These are phyloP conservation scores for Villa cingulata DNA, from an alignment of 2,888 invertebrate genomes.

Conservation along the genomic window DNA sequence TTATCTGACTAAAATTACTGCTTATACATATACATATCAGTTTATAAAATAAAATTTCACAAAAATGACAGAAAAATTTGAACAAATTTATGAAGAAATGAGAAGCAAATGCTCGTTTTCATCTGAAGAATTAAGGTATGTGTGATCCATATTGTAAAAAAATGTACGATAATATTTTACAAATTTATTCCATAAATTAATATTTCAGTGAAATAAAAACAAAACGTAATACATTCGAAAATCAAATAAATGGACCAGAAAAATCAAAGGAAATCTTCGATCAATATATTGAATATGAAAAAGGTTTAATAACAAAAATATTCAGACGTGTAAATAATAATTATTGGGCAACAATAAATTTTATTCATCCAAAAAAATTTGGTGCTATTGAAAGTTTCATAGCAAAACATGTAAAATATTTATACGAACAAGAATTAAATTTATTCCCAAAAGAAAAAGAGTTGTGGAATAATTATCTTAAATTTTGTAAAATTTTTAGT, in stretches of 20 bases:
- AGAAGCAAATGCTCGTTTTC: slow-evolving; percentile 54
- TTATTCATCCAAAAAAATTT: not conserved
- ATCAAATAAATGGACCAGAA: slow-evolving; percentile 1
- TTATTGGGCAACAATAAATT: no score
- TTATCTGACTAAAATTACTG: no score
- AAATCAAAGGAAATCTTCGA: slow-evolving; percentile 1
- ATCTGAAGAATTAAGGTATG: slow-evolving; percentile 54
- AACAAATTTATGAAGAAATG: slow-evolving; percentile 70
- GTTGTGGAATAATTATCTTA: slow-evolving; percentile 64
- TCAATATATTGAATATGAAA: slow-evolving; percentile 7
- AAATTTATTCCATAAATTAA: not conserved
- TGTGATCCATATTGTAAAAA: not conserved
- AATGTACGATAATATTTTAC: no score
- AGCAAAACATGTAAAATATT: slow-evolving; percentile 45
- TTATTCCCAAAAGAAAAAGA: slow-evolving; percentile 58
- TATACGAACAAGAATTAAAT: slow-evolving; percentile 56
- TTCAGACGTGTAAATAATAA: not conserved
- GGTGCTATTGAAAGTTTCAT: not conserved
- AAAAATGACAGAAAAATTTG: slow-evolving; percentile 68
- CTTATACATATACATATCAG: no score
- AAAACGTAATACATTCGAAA: slow-evolving; percentile 3
- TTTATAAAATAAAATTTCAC: not conserved
- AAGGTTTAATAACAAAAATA: not conserved
- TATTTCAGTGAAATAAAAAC: slow-evolving; percentile 6
- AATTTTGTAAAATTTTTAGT: slow-evolving; percentile 57